Percentiles rank a stretch among this genome's conserved stretches.
phyloP scores from a whole-genome alignment of 2,113 vertebrate genomes.

The Callopanchax toddi region DNA sequence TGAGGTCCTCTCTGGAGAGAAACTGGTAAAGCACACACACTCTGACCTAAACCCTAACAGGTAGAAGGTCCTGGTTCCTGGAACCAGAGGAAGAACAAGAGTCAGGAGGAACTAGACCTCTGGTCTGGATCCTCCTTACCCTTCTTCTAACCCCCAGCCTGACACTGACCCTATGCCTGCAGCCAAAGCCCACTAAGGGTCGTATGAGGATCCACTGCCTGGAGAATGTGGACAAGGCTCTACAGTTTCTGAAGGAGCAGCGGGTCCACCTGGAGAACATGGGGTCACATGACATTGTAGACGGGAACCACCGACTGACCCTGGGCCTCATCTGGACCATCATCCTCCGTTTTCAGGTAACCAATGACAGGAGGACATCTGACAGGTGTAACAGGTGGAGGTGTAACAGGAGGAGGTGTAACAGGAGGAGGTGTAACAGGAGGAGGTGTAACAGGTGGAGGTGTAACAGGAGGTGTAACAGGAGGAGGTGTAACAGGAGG shows the following conservation, averaged over 20 bases:
- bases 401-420: too few relatives aligned
- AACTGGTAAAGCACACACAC: slow-evolving; percentile 44
- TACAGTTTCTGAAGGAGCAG: slow-evolving; percentile 98
- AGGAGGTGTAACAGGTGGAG: too few relatives aligned
- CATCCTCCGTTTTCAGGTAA: slow-evolving; percentile 96
- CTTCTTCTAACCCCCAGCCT: background rate
- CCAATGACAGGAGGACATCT: background rate
- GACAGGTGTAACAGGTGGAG: too few relatives aligned
- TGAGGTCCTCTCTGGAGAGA: slow-evolving; percentile 81
- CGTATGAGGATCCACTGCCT: slow-evolving; percentile 97
- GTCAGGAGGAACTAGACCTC: too few relatives aligned
- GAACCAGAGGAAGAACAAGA: too few relatives aligned
- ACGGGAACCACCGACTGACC: slow-evolving; percentile 94
- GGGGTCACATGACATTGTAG: slow-evolving; percentile 97
- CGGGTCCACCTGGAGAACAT: slow-evolving; percentile 97
- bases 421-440: too few relatives aligned
- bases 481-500: too few relatives aligned
- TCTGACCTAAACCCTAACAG: too few relatives aligned
- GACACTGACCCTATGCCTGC: background rate
- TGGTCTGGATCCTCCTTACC: too few relatives aligned
- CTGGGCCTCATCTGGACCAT: slow-evolving; percentile 98
- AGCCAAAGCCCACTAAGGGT: slow-evolving; percentile 97
- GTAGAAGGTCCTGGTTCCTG: background rate
- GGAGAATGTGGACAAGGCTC: slow-evolving; percentile 97
- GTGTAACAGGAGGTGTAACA: too few relatives aligned